These are phyloP conservation scores for Hecatera dysodea DNA, from an alignment of 2,888 invertebrate species.

Conservation along the genomic window DNA sequence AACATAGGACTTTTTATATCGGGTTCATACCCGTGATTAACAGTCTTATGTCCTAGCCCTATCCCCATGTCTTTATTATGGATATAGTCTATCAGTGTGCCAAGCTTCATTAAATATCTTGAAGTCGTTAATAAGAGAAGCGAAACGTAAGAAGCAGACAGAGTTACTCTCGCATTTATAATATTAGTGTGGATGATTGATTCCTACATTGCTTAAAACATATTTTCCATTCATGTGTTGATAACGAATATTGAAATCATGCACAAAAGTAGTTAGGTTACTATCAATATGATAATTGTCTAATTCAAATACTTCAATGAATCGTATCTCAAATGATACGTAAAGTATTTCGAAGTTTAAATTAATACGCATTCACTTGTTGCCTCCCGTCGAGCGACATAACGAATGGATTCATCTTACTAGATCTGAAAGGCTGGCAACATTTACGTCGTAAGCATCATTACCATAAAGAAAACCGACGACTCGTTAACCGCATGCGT, in stretches of 20 bases:
- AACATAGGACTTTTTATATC: too few relatives aligned
- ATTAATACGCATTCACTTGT: constrained; percentile 29
- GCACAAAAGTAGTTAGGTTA: not conserved
- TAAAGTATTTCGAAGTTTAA: constrained; percentile 10
- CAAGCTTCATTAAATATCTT: too few relatives aligned
- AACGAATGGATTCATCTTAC: constrained; percentile 58
- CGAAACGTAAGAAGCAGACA: too few relatives aligned
- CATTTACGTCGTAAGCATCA: constrained; percentile 71
- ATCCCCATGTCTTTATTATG: too few relatives aligned
- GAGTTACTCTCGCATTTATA: too few relatives aligned
- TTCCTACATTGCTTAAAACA: not conserved
- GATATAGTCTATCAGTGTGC: too few relatives aligned
- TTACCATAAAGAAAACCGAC: constrained; percentile 80
- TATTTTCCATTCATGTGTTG: not conserved
- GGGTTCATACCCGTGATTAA: too few relatives aligned
- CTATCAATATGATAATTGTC: not conserved
- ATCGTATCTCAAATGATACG: not conserved
- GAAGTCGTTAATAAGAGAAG: too few relatives aligned
- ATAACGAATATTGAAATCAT: not conserved
- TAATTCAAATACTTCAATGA: constrained; percentile 10
- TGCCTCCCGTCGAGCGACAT: constrained; percentile 36
- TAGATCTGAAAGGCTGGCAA: constrained; percentile 64
- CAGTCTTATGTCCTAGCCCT: too few relatives aligned
- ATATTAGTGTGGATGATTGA: too few relatives aligned
- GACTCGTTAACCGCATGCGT: constrained; percentile 75